Percentiles rank a stretch among this genome's conserved stretches.
phyloP scores from a whole-genome alignment of 2,888 invertebrate species.

The Xestia c-nigrum region DNA sequence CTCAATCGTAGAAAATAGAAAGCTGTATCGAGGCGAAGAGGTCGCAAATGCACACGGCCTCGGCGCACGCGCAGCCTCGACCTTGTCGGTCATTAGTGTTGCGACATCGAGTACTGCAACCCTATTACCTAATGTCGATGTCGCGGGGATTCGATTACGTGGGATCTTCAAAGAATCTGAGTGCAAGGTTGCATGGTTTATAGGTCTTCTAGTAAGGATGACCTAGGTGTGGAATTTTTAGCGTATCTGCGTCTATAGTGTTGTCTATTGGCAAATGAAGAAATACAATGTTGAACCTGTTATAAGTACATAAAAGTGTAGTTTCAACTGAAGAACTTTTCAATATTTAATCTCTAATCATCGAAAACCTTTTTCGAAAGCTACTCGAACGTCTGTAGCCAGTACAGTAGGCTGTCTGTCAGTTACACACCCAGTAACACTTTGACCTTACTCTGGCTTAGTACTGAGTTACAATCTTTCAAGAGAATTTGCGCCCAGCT shows the following conservation, averaged over 20 bases:
- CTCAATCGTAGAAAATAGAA: conserved; percentile 69
- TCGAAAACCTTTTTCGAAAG: background rate
- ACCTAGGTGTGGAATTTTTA: background rate
- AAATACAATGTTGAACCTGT: background rate
- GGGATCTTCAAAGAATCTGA: conserved; percentile 49
- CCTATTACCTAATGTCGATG: conserved; percentile 70
- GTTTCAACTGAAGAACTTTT: background rate
- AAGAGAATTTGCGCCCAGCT: background rate
- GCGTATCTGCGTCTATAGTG: too few relatives aligned
- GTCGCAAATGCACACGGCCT: conserved; percentile 66
- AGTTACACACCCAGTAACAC: background rate
- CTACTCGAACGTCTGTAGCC: background rate
- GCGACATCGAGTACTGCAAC: conserved; percentile 67
- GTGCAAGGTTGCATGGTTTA: conserved; percentile 55
- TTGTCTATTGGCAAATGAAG: background rate
- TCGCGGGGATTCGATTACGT: conserved; percentile 64
- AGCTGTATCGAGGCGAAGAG: conserved; percentile 70
- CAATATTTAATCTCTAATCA: too few relatives aligned
- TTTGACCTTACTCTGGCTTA: background rate
- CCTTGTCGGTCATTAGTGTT: conserved; percentile 74
- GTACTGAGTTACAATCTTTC: background rate
- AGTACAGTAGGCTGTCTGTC: too few relatives aligned
- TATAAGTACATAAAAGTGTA: background rate
- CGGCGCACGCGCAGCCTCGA: conserved; percentile 71
- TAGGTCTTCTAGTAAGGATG: conserved; percentile 11